A percentile compares a stretch with the other conserved stretches of the same genome.
These are phyloP conservation scores for Hemibagrus wyckioides DNA, from an alignment of 2,113 vertebrate genomes.

Conservation along the genomic window DNA sequence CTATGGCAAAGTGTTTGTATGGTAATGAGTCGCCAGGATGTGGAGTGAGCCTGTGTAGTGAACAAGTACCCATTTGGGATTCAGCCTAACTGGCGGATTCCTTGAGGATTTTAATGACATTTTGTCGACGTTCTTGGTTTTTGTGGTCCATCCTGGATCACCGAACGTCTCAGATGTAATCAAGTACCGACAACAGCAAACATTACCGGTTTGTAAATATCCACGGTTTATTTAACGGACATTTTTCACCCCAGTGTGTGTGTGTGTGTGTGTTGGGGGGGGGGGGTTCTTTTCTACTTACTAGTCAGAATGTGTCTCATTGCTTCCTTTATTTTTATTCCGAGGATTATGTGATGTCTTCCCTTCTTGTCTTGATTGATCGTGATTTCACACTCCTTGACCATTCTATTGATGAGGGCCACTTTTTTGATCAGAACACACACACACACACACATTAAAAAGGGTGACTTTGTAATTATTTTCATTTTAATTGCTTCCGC, in stretches of 20 bases:
- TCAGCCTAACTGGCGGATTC: not conserved
- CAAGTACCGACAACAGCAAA: not conserved
- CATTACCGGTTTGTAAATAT: not conserved
- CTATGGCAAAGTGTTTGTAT: not conserved
- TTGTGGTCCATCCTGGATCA: not conserved
- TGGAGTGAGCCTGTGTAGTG: not conserved
- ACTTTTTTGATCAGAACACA: constrained; percentile 70
- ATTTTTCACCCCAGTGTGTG: not conserved
- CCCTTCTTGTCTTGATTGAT: constrained; percentile 20
- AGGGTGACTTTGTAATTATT: constrained; percentile 82
- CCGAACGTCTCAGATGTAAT: not conserved
- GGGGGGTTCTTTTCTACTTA: too few species aligned
- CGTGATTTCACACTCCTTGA: constrained; percentile 29
- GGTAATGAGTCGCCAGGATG: not conserved
- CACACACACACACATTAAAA: constrained; percentile 54
- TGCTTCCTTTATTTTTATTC: not conserved
- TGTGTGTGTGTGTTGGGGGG: too few species aligned
- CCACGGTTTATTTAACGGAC: not conserved
- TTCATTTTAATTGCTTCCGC: constrained; percentile 80
- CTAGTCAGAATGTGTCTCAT: not conserved
- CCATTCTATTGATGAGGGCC: constrained; percentile 51
- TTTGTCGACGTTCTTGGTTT: not conserved
- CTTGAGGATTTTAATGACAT: not conserved
- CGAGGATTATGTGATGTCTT: constrained; percentile 24
- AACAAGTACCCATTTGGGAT: not conserved